Conservation (phyloP, 2,888 invertebrate genomes). For the Boloria selene region DNA sequence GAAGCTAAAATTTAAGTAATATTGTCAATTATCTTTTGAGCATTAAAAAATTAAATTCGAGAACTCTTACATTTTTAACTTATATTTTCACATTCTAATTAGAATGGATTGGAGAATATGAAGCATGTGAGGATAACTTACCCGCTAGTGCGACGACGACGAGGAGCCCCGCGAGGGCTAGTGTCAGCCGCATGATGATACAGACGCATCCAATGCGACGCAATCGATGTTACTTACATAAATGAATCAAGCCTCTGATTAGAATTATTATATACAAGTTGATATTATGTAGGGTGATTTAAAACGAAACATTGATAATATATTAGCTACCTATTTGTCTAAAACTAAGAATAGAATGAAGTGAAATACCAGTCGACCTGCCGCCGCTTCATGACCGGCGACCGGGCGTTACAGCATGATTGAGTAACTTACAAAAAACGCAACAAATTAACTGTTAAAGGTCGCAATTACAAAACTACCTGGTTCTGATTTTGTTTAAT, state of each 20-base stretch:
- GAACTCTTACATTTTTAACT: too few relatives aligned
- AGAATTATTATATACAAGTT: slow-evolving; percentile 7
- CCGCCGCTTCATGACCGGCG: background rate
- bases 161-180: background rate
- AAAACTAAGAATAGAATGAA: too few relatives aligned
- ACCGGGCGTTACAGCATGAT: background rate
- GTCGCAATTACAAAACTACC: background rate
- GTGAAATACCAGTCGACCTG: background rate
- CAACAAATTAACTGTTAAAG: background rate
- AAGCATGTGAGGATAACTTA: background rate
- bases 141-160: slow-evolving; percentile 7
- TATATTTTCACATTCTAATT: too few relatives aligned
- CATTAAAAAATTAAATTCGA: too few relatives aligned
- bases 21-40: too few relatives aligned
- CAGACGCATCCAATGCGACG: background rate
- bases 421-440: background rate
- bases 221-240: background rate
- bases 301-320: background rate
- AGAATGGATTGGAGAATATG: too few relatives aligned
- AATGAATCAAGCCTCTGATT: slow-evolving; percentile 15
- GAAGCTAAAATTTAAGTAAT: too few relatives aligned
- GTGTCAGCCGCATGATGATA: background rate
- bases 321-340: too few relatives aligned
- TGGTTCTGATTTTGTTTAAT: background rate
- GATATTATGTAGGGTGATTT: slow-evolving; percentile 7